Evolutionary conservation across 2,113 vertebrate genomes (phyloP).

Genomic region (Atrichornis clamosus): DNA sequence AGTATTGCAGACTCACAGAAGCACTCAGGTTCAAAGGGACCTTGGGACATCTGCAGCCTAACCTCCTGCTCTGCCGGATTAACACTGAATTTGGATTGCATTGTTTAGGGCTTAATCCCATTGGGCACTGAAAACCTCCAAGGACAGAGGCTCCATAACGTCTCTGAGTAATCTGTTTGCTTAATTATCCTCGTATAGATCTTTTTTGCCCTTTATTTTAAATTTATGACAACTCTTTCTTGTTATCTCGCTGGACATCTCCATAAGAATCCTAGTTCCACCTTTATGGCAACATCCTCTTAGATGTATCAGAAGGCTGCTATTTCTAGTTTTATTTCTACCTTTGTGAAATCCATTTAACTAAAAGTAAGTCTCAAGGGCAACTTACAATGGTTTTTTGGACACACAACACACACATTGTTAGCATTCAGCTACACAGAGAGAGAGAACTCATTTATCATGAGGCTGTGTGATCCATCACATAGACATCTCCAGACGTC

Average conservation of each 20-base stretch:
- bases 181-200: neutral
- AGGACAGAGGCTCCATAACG: neutral
- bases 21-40: neutral
- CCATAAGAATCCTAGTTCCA: neutral
- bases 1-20: neutral
- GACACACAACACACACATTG: neutral
- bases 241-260: neutral
- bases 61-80: neutral
- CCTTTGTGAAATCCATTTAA: neutral
- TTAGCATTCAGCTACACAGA: neutral
- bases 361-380: neutral
- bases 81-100: neutral
- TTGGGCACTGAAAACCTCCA: neutral
- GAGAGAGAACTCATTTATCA: neutral
- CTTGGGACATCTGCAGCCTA: neutral
- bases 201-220: neutral
- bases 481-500: neutral
- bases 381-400: neutral
- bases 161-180: neutral
- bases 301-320: neutral
- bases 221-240: neutral
- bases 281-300: neutral
- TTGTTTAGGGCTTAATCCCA: neutral
- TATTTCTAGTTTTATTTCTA: neutral
- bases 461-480: neutral